Evolutionary conservation across 2,113 vertebrate species (phyloP).

Genomic region (Oncorhynchus nerka): DNA sequence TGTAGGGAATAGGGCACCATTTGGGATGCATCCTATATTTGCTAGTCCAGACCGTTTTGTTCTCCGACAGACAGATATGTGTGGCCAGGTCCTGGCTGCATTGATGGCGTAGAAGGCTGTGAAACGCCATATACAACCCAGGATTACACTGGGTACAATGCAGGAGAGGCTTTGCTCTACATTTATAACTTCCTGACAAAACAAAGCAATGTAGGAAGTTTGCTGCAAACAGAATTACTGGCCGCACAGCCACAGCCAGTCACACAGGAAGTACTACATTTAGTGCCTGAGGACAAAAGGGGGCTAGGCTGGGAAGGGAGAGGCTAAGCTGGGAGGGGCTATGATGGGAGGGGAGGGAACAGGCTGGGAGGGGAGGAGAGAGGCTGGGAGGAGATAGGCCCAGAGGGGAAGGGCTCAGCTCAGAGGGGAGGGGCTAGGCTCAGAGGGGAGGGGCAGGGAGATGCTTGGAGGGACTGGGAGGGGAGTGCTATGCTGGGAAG

Average conservation of each 20-base stretch:
- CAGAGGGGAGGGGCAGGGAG: too few relatives aligned
- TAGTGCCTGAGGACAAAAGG: slow-evolving; percentile 60
- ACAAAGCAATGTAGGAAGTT: slow-evolving; percentile 70
- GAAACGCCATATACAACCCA: slow-evolving; percentile 4
- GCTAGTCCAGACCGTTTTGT: not conserved
- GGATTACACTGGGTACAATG: slow-evolving; percentile 43
- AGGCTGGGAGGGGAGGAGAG: too few relatives aligned
- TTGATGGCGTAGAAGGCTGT: slow-evolving; percentile 17
- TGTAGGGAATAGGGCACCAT: too few relatives aligned
- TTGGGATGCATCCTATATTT: not conserved
- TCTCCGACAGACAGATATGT: slow-evolving; percentile 5
- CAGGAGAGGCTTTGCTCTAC: slow-evolving; percentile 51
- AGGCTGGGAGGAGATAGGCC: slow-evolving; percentile 21
- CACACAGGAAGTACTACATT: slow-evolving; percentile 68
- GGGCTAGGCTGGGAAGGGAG: not conserved
- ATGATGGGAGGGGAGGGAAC: too few relatives aligned
- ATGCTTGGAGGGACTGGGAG: too few relatives aligned
- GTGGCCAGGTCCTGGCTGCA: not conserved
- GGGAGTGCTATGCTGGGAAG: slow-evolving; percentile 26
- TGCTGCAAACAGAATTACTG: slow-evolving; percentile 53
- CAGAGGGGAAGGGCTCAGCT: accelerated
- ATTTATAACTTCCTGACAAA: slow-evolving; percentile 65
- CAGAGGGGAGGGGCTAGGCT: too few relatives aligned
- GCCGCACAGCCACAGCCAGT: slow-evolving; percentile 56
- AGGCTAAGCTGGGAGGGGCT: slow-evolving; percentile 44